These are phyloP conservation scores for Solenodon paradoxus DNA, from an alignment of 2,113 vertebrate genomes.

Conservation along the genomic window DNA sequence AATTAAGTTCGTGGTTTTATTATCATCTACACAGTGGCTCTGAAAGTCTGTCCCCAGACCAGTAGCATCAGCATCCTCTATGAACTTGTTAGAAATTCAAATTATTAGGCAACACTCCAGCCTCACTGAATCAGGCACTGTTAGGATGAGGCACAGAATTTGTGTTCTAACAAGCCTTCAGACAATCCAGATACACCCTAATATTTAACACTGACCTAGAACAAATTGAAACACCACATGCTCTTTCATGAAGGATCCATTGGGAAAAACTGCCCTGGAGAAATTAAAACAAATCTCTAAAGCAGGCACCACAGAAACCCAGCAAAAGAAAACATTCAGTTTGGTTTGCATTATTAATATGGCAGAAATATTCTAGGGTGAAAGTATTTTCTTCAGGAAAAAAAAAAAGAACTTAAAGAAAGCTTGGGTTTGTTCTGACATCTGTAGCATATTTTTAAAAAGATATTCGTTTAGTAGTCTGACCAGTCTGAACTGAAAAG, in stretches of 20 bases:
- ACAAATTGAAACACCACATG: neutral
- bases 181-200: rapidly evolving
- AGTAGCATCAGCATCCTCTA: neutral
- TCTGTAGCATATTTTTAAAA: neutral
- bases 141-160: neutral
- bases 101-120: neutral
- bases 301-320: neutral
- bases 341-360: neutral
- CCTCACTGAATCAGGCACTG: neutral
- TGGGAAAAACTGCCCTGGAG: neutral
- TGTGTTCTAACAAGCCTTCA: neutral
- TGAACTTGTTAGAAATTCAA: neutral
- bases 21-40: neutral
- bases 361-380: neutral
- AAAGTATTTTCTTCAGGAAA: neutral
- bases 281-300: neutral
- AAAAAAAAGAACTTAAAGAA: neutral
- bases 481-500: neutral
- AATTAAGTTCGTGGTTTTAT: neutral
- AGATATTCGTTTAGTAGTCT: neutral
- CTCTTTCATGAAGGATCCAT: neutral
- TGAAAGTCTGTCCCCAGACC: neutral
- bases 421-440: neutral
- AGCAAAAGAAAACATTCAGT: neutral
- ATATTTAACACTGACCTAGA: neutral